phyloP scores from a whole-genome alignment of 1,140 invertebrate genomes.

The Anastrepha obliqua region DNA sequence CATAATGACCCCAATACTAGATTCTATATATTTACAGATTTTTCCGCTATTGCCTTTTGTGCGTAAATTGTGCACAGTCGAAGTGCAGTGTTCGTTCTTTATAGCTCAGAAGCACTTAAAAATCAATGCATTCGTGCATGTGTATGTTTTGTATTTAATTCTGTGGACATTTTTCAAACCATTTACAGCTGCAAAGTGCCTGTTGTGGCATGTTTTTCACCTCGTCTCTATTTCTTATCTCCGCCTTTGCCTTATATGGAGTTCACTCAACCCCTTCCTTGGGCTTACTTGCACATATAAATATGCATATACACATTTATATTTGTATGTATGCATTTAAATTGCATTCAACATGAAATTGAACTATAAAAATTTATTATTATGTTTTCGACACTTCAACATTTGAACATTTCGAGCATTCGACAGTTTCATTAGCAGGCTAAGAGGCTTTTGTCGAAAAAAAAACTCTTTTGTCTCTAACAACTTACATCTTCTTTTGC shows the following conservation, averaged over 20 bases:
- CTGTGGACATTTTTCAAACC: neutral
- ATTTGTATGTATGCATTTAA: neutral
- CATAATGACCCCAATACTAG: too few relatives aligned
- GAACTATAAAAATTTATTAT: slow-evolving; percentile 50
- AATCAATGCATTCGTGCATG: neutral
- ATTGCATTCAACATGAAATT: slow-evolving; percentile 12
- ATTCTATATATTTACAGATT: too few relatives aligned
- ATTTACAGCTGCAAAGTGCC: neutral
- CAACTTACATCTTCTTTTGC: neutral
- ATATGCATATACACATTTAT: neutral
- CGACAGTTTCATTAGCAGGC: slow-evolving; percentile 25
- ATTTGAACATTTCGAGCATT: neutral
- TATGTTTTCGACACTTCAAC: neutral
- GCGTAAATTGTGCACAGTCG: too few relatives aligned
- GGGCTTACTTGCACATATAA: neutral
- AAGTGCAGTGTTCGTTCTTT: neutral
- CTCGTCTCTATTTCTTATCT: neutral
- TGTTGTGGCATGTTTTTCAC: slow-evolving; percentile 19
- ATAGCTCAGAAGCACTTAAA: neutral
- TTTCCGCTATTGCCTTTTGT: too few relatives aligned
- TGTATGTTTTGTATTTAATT: neutral
- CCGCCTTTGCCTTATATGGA: neutral
- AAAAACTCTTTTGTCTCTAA: neutral
- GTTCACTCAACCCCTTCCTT: neutral
- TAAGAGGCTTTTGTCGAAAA: neutral